Percentiles rank a stretch among this genome's conserved stretches.
Conservation (phyloP, 2,888 invertebrate genomes). For the Luperina testacea region DNA sequence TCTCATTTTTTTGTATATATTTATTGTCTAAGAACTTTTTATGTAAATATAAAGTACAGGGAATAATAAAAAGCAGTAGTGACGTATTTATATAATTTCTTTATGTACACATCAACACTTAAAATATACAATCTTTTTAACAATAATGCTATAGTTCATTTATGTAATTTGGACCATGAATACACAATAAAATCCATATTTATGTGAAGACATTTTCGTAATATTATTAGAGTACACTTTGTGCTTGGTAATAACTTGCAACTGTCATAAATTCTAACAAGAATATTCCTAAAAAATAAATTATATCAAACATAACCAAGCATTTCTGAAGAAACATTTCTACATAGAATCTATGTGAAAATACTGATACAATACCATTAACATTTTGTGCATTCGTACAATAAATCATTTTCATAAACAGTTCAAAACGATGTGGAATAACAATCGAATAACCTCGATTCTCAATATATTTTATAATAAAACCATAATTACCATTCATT, state of each 20-base stretch:
- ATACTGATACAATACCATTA: slow-evolving; percentile 16
- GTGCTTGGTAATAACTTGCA: slow-evolving; percentile 54
- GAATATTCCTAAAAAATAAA: slow-evolving; percentile 32
- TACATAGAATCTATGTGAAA: slow-evolving; percentile 22
- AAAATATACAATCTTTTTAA: slow-evolving; percentile 73
- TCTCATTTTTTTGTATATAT: slow-evolving; percentile 38
- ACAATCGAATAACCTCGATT: slow-evolving; percentile 12
- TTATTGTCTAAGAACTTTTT: slow-evolving; percentile 38
- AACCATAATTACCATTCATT: slow-evolving; percentile 25
- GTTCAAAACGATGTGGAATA: slow-evolving; percentile 26
- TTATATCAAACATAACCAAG: slow-evolving; percentile 32
- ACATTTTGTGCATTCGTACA: slow-evolving; percentile 44
- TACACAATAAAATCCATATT: slow-evolving; percentile 34
- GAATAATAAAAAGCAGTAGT: slow-evolving; percentile 70
- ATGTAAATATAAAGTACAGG: slow-evolving; percentile 67
- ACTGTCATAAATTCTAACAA: slow-evolving; percentile 52
- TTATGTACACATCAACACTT: slow-evolving; percentile 87
- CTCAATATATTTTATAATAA: slow-evolving; percentile 25
- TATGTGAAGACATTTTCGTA: slow-evolving; percentile 40
- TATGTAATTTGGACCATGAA: slow-evolving; percentile 53
- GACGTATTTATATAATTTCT: slow-evolving; percentile 73
- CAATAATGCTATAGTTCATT: slow-evolving; percentile 66
- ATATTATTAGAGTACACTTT: slow-evolving; percentile 49
- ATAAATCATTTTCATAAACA: slow-evolving; percentile 23
- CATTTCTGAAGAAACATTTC: slow-evolving; percentile 45